Evolutionary conservation across 2,888 invertebrate genomes (phyloP).

Genomic region (Diarsia rubi): DNA sequence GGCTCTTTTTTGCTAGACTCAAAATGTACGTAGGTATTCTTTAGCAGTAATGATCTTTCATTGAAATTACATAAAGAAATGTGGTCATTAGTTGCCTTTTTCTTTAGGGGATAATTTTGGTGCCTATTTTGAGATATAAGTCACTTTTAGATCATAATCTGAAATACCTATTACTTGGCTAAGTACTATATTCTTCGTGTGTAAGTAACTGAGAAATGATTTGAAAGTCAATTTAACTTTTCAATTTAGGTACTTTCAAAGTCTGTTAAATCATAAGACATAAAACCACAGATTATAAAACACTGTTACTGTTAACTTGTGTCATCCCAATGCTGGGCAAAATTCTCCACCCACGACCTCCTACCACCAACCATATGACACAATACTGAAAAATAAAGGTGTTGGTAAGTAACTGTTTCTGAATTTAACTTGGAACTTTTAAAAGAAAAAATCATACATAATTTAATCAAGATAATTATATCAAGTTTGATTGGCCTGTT

Average conservation of each 20-base stretch:
- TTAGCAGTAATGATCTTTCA: conserved; percentile 55
- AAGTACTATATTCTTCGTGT: conserved; percentile 2
- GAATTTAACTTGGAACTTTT: background rate
- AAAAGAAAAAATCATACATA: background rate
- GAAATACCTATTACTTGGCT: background rate
- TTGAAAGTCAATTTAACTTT: conserved; percentile 6
- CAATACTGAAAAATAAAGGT: background rate
- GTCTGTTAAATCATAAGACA: background rate
- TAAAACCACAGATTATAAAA: no score
- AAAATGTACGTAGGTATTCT: conserved; percentile 52
- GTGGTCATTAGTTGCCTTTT: conserved; percentile 44
- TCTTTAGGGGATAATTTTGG: conserved; percentile 17
- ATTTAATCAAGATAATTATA: conserved; percentile 1
- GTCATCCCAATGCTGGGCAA: no score
- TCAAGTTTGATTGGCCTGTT: no score
- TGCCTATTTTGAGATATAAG: background rate
- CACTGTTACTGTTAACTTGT: no score
- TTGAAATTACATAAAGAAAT: conserved; percentile 57
- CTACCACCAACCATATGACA: no score
- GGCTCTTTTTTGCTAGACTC: conserved; percentile 65
- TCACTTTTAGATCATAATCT: conserved; percentile 7
- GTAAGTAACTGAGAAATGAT: background rate
- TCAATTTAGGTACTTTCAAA: background rate
- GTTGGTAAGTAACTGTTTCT: background rate
- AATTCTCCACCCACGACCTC: no score